phyloP scores from a whole-genome alignment of 2,888 invertebrate species.

The Megamerina dolium region DNA sequence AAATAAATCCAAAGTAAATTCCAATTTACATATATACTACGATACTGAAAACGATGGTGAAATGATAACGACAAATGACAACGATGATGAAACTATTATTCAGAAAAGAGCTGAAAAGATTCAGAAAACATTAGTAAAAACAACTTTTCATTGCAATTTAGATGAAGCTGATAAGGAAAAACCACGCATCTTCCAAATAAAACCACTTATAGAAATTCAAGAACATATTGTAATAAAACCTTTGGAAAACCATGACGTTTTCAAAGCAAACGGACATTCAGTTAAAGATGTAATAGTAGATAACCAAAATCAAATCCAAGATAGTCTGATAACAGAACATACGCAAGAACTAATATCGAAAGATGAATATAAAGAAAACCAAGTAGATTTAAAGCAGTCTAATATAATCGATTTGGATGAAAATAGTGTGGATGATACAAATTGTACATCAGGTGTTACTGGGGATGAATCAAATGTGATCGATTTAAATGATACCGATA shows the following conservation, averaged over 20 bases:
- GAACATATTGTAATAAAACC: constrained; percentile 9
- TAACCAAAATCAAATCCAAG: not conserved
- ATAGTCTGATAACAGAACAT: no score
- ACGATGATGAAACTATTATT: no score
- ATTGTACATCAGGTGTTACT: not conserved
- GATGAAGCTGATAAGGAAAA: not conserved
- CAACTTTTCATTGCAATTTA: constrained; percentile 5
- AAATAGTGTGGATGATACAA: not conserved
- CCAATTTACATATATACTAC: no score
- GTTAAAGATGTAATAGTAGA: not conserved
- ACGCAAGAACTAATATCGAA: no score
- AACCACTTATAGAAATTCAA: constrained; percentile 7
- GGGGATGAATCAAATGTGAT: not conserved
- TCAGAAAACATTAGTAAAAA: not conserved
- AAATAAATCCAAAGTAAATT: no score
- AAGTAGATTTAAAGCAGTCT: not conserved
- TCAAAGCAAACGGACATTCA: no score
- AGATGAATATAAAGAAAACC: not conserved
- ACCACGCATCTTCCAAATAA: constrained; percentile 1
- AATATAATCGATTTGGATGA: not conserved
- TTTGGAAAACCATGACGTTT: no score
- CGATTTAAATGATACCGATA: not conserved
- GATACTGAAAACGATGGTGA: no score
- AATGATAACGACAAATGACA: no score
- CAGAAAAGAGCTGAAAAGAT: not conserved